Base-by-base conservation (phyloP, 2,113 vertebrate genomes). In the Sapajus apella region DNA sequence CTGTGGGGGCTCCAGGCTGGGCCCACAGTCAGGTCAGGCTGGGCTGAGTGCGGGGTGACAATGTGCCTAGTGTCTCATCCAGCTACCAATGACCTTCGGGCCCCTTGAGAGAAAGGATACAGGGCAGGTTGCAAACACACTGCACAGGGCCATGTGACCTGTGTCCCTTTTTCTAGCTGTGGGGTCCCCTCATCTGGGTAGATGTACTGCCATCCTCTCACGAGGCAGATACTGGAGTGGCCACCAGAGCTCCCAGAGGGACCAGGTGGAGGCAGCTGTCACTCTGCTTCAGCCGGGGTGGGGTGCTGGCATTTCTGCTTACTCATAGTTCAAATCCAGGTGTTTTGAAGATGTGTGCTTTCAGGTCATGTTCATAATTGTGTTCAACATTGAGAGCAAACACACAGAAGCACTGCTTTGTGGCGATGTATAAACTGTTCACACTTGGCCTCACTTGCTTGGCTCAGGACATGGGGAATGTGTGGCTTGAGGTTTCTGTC, bases 381-480 rank as follows among this genome's bases (percentile, higher is more conserved):
- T 56, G 21, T 61, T 50, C 8, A 20, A 1, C 30, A 12, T 17
- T 27, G 61, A 21, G 61, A 64, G 12, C 50, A 23, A 10, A 4
- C 37, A n/a, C 72, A 52, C 8, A 9, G n/a, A 77, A 11, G 23
- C 25, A 6, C 47, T 32, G 30, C 72, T 70, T 64, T 8, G 58
- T n/a, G 30, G 11, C 45, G 23, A 17, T 32, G 18, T 23, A 8
- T 20, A 23, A 23, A 50, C 8, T 1, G 21, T 58, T 32, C 12
- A 0, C 3, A 9, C 6, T 23, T 30, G 43, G 21, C 73, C 37
- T 30, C 9, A 21, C 50, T 12, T 8, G 0, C 27, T 72, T 1
- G 10, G 52, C 40, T 6, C 55, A 17, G 76, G 58, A 18, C 9
- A 17, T 40, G 75, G 9, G 0, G 1, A 3, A 20, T 23, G 12